These are phyloP conservation scores for Eilema caniola DNA, from an alignment of 2,888 invertebrate genomes.

Conservation along the genomic window DNA sequence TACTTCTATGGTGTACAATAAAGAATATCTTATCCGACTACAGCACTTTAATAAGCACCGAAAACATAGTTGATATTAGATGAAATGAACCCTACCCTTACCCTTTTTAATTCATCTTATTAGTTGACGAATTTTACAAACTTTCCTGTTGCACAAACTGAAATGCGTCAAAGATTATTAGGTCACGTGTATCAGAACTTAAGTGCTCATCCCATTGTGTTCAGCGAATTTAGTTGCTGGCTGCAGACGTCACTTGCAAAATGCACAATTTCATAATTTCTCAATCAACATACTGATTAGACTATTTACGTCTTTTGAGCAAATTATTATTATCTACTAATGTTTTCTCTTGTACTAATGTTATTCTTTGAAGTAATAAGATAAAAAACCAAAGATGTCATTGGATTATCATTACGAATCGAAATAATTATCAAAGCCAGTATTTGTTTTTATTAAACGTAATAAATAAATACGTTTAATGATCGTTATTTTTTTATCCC, in stretches of 20 bases:
- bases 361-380: not conserved
- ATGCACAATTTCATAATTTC: not conserved
- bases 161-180: no score
- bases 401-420: not conserved
- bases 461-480: not conserved
- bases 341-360: not conserved
- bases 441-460: not conserved
- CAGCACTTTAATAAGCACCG: no score
- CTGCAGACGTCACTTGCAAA: not conserved
- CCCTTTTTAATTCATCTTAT: no score
- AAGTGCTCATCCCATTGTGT: no score
- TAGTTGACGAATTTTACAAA: no score
- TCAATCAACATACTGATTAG: not conserved
- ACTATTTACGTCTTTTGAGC: not conserved
- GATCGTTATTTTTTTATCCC: not conserved
- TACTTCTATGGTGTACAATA: no score
- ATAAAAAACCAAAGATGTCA: not conserved
- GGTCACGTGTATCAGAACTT: no score
- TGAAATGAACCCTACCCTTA: no score
- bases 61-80: no score
- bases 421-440: not conserved
- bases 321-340: not conserved
- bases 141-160: no score
- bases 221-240: not conserved
- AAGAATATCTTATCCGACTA: no score